Evolutionary conservation across 2,113 vertebrate genomes (phyloP), one percentile per base, ranked within the genome.

Genomic region (Pitta sordida): DNA sequence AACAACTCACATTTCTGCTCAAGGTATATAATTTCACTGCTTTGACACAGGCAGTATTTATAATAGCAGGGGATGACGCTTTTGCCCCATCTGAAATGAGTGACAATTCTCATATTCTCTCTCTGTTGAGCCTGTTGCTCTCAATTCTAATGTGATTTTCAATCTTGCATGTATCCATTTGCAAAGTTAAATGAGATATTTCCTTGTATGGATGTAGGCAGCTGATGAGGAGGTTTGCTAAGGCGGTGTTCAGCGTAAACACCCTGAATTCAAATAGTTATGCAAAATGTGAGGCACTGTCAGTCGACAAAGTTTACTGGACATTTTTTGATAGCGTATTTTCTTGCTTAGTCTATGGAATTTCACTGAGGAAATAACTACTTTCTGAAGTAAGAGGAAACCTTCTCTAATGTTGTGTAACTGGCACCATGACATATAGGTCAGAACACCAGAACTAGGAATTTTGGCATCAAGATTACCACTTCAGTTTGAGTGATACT

Each of bases 21-120:
- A 64, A 37, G 67, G 52, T 59, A 7, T 93, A 36, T 27, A 32
- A 90, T 63, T 88, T 79, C 68, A 88, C 12, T 41, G 86, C 58
- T 76, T 68, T 87, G 73, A 95, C 91, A 90, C 76, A 74, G 73
- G 64, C 44, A 60, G 39, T 41, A 86, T 95, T 95, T 88, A 52
- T 65, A 81, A 86, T 37, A 68, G 83, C 64, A 63, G 71, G 59
- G 52, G 29, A 71, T 73, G 75, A 30, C 2, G 4, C 15, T 83
- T 81, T 93, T 49, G 8, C 71, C 64, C 41, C 64, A 10, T 79
- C 63, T 76, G 63, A 83, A 90, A 65, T 52, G 63, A 86, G 20
- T 56, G 71, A 52, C 78, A 89, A 36, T 68, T 83, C 75, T 65
- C 4, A 1, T 78, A 55, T 91, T 88, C 17, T 68, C 39, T 59